Conservation (phyloP, 2,797 vertebrate genomes). For the Enteromius trimaculatus region DNA sequence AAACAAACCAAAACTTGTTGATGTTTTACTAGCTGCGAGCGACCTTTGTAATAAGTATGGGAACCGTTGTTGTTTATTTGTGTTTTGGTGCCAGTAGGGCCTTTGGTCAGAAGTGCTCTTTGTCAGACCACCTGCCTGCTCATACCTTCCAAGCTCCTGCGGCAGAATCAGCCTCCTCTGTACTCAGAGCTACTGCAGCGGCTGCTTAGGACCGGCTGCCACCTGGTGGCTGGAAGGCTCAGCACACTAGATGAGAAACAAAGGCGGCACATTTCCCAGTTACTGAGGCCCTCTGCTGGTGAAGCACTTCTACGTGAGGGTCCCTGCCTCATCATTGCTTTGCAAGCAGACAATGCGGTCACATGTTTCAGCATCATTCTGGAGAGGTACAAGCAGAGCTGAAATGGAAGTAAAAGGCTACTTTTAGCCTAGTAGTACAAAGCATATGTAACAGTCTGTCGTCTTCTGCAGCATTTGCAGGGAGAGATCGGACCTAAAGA, state of each 20-base stretch:
- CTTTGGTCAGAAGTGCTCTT: conserved; percentile 53
- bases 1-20: conserved; percentile 55
- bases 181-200: conserved; percentile 68
- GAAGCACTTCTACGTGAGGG: conserved; percentile 47
- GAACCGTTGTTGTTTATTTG: conserved; percentile 64
- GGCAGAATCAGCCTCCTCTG: conserved; percentile 56
- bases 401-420: not conserved
- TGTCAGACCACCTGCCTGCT: conserved; percentile 78
- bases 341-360: conserved; percentile 66
- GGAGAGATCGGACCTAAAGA: conserved; percentile 59
- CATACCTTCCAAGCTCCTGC: conserved; percentile 66
- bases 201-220: conserved; percentile 71
- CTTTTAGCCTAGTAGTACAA: not conserved
- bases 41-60: conserved; percentile 67
- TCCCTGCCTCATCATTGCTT: conserved; percentile 72
- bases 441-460: not conserved
- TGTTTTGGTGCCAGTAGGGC: conserved; percentile 64
- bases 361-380: conserved; percentile 68
- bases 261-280: conserved; percentile 61
- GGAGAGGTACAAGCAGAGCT: conserved; percentile 64
- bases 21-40: conserved; percentile 56
- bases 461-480: conserved; percentile 61
- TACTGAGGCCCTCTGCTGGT: conserved; percentile 48
- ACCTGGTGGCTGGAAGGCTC: conserved; percentile 74
- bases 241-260: conserved; percentile 65